A percentile compares a stretch with the other conserved stretches of the same genome.
Evolutionary conservation across 2,888 invertebrate genomes (phyloP).

Genomic region (Keiferia lycopersicella): DNA sequence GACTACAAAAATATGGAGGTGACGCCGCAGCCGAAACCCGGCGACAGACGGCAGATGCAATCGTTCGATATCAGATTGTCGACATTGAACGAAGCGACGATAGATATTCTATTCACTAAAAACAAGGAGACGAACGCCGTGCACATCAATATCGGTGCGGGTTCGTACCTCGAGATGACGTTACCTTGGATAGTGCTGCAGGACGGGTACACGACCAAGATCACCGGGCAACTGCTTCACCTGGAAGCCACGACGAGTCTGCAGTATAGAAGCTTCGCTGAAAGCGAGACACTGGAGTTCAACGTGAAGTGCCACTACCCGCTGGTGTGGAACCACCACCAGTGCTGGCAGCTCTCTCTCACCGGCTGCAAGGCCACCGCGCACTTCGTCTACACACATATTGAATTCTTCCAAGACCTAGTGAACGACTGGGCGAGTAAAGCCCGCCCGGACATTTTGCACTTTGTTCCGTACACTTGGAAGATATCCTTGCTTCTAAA

Average conservation of each 20-base stretch:
- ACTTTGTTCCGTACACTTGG: constrained; percentile 98
- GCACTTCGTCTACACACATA: constrained; percentile 96
- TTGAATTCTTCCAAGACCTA: constrained; percentile 97
- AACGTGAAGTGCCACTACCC: constrained; percentile 94
- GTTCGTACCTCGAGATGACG: constrained; percentile 97
- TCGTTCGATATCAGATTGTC: constrained; percentile 96
- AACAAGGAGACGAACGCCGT: constrained; percentile 97
- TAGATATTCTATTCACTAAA: constrained; percentile 98
- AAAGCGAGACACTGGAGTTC: constrained; percentile 97
- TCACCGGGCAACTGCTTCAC: constrained; percentile 96
- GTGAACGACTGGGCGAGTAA: constrained; percentile 98
- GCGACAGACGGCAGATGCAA: constrained; percentile 93
- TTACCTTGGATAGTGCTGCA: constrained; percentile 95
- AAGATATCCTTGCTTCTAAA: constrained; percentile 94
- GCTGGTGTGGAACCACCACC: constrained; percentile 96
- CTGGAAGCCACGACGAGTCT: constrained; percentile 98
- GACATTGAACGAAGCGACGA: constrained; percentile 94
- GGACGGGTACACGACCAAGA: constrained; percentile 94
- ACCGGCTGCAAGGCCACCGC: constrained; percentile 97
- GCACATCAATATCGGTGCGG: constrained; percentile 96
- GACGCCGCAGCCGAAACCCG: constrained; percentile 91
- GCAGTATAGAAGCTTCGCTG: constrained; percentile 94
- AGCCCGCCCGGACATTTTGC: constrained; percentile 94
- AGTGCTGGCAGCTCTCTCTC: constrained; percentile 95
- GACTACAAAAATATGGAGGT: constrained; percentile 90